phyloP scores from a whole-genome alignment of 2,797 vertebrate genomes.

The Antrozous pallidus region DNA sequence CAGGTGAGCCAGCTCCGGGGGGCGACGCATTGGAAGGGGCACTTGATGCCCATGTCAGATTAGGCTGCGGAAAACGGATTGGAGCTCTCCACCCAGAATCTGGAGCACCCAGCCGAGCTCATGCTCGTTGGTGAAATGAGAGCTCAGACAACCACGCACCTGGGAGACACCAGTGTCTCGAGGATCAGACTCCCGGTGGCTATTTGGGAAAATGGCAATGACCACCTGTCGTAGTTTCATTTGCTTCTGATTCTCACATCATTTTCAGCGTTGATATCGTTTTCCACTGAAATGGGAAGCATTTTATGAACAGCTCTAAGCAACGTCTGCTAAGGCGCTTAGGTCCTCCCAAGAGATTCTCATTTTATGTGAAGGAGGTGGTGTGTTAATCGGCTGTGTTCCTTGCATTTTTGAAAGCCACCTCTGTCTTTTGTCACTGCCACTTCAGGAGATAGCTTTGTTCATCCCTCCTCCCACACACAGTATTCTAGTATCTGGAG shows the following conservation, averaged over 20 bases:
- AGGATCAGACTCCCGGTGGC: slow-evolving; percentile 88
- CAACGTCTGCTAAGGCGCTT: background rate
- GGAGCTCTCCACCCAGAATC: slow-evolving; percentile 89
- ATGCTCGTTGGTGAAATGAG: slow-evolving; percentile 90
- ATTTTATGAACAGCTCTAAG: background rate
- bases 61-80: slow-evolving; percentile 85
- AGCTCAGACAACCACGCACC: slow-evolving; percentile 85
- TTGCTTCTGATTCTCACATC: slow-evolving; percentile 85
- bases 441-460: background rate
- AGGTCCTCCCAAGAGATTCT: background rate
- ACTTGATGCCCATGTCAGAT: slow-evolving; percentile 81
- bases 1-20: slow-evolving; percentile 89
- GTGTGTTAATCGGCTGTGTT: background rate
- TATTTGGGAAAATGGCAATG: slow-evolving; percentile 86
- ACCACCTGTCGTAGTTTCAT: slow-evolving; percentile 86
- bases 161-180: slow-evolving; percentile 84
- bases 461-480: background rate
- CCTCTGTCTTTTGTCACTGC: background rate
- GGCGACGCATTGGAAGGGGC: slow-evolving; percentile 84
- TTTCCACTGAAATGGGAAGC: slow-evolving; percentile 48
- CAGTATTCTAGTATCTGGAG: background rate
- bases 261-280: slow-evolving; percentile 88
- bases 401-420: background rate
- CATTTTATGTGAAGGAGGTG: background rate
- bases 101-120: slow-evolving; percentile 87